Base-by-base conservation (phyloP, 2,888 invertebrate genomes). In the Aquatica leii region DNA sequence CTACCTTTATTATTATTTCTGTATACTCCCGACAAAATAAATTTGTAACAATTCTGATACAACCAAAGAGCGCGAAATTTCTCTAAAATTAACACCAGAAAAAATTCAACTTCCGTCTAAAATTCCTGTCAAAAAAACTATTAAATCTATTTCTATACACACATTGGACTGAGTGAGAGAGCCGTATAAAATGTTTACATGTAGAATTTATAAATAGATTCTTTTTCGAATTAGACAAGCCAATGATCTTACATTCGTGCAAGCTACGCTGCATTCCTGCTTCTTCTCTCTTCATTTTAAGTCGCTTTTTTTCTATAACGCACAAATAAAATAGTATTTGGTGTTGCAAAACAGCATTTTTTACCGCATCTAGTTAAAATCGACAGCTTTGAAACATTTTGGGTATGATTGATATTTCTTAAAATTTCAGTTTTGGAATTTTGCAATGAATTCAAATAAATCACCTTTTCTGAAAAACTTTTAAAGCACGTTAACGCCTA, bases 351-450 rank as follows among this genome's bases (percentile, higher is more conserved):
- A 24, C 24, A 4, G 24, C 24, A 24, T 15, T 53, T 53, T 4
- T 40, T 11, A 24, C 24, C 24, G 24, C 24, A 24, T 24, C 24
- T 24, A 24, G 24, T 24, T 24, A 6, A 24, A 24, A 24, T 24
- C 24, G 12, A 11, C 12, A 12, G 37, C 11, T 37, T 37, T 37
- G 37, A 12, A 37, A 6, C 9, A 37, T 37, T 6, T 37, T 12
- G 37, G 14, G 37, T 12, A 37, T 12, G 37, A 37, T 11, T 50
- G 5, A 21, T n/a, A 31, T 41, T 40, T 59, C 9, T 31, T 12
- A 37, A 59, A 46, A 56, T 64, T 64, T 56, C 60, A 64, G 64
- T 64, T 64, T 64, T 64, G 64, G 64, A 52, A 54, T 35, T 63
- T 55, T 35, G 18, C 59, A 51, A 59, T 56, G 64, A 64, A 54